A percentile compares a stretch with the other conserved stretches of the same genome.
Conservation (phyloP, 1,140 invertebrate species). For the Nasonia giraulti region DNA sequence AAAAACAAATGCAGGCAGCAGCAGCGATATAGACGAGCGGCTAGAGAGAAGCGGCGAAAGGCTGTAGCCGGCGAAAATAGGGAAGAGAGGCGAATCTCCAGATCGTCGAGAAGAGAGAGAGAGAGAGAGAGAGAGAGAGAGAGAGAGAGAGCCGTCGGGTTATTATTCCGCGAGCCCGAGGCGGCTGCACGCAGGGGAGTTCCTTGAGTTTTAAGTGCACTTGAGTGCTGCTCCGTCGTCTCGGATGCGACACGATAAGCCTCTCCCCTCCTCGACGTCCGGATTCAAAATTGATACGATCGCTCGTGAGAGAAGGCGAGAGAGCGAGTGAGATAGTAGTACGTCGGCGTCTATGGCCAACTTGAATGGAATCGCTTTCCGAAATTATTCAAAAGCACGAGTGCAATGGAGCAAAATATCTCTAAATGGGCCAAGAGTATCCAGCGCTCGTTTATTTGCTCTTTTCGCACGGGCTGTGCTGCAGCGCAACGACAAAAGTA, state of each 20-base stretch:
- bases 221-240: conserved; percentile 57
- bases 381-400: conserved; percentile 34
- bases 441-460: background rate
- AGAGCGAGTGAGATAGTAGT: background rate
- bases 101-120: background rate
- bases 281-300: conserved; percentile 63
- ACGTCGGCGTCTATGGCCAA: conserved; percentile 21
- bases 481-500: background rate
- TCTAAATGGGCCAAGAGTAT: background rate
- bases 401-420: conserved; percentile 20
- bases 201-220: conserved; percentile 62
- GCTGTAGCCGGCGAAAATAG: background rate
- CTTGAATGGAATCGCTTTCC: conserved; percentile 19
- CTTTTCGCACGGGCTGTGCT: background rate
- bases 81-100: background rate
- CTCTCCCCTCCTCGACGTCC: background rate
- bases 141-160: conserved; percentile 26
- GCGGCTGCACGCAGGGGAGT: conserved; percentile 22
- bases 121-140: background rate
- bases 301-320: background rate
- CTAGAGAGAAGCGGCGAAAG: background rate
- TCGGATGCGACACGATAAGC: conserved; percentile 55
- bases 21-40: background rate
- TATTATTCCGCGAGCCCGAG: conserved; percentile 54
- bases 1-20: background rate